phyloP scores from a whole-genome alignment of 1,140 invertebrate species.

The Bombus confusus region DNA sequence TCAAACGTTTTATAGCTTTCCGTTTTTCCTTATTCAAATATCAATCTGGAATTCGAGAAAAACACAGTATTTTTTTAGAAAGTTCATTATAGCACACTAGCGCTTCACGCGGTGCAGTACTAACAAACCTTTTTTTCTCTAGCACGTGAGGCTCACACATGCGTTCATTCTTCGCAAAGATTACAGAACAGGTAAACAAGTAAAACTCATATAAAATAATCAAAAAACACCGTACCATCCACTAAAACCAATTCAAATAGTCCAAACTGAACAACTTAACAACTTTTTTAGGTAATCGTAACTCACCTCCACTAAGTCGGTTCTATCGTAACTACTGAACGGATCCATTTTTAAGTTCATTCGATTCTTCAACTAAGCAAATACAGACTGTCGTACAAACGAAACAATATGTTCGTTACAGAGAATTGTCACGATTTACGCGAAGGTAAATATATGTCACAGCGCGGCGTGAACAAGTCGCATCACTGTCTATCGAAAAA shows the following conservation, averaged over 20 bases:
- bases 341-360: conserved; percentile 60
- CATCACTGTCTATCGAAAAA: neutral
- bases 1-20: neutral
- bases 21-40: neutral
- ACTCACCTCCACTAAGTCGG: conserved; percentile 70
- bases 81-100: neutral
- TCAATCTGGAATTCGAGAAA: neutral
- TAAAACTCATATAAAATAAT: neutral
- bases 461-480: neutral
- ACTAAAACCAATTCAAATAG: neutral
- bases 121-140: neutral
- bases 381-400: neutral
- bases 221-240: no score
- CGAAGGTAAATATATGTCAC: neutral
- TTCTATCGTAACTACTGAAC: conserved; percentile 65
- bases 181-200: neutral
- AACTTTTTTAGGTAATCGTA: neutral
- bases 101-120: no score
- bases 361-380: neutral
- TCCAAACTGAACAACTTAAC: neutral
- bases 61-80: neutral
- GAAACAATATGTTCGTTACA: neutral
- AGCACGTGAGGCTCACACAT: neutral
- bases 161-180: neutral
- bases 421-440: neutral